Evolutionary conservation across 2,113 vertebrate genomes (phyloP).

Genomic region (Cynopterus brachyotis): DNA sequence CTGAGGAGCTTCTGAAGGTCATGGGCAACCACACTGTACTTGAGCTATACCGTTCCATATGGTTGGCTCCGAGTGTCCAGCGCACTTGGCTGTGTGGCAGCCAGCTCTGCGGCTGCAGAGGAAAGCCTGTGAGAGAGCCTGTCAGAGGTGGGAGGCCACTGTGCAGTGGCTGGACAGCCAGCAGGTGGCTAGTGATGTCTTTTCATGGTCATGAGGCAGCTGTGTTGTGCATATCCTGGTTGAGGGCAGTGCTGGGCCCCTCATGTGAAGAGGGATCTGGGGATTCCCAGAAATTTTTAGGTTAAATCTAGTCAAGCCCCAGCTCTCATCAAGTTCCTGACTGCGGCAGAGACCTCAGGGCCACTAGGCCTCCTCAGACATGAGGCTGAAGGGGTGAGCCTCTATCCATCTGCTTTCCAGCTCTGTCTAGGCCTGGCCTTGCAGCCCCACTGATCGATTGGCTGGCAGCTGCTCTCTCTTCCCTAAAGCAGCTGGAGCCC

Average conservation of each 20-base stretch:
- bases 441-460: not conserved
- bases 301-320: not conserved
- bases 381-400: not conserved
- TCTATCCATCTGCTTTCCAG: not conserved
- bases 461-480: not conserved
- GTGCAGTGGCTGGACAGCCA: not conserved
- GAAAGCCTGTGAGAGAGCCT: not conserved
- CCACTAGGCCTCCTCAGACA: not conserved
- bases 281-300: not conserved
- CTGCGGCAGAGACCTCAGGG: not conserved
- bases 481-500: not conserved
- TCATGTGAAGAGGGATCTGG: not conserved
- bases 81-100: not conserved
- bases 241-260: not conserved
- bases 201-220: not conserved
- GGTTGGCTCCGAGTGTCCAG: not conserved
- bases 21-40: not conserved
- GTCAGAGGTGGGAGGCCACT: not conserved
- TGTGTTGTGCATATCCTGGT: not conserved
- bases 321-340: too few species aligned
- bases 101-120: not conserved
- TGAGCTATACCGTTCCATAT: rapidly evolving
- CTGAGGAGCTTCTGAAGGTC: not conserved
- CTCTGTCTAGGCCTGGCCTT: not conserved
- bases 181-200: not conserved